Base-by-base conservation (phyloP, 2,888 invertebrate species). In the Corythucha ciliata region DNA sequence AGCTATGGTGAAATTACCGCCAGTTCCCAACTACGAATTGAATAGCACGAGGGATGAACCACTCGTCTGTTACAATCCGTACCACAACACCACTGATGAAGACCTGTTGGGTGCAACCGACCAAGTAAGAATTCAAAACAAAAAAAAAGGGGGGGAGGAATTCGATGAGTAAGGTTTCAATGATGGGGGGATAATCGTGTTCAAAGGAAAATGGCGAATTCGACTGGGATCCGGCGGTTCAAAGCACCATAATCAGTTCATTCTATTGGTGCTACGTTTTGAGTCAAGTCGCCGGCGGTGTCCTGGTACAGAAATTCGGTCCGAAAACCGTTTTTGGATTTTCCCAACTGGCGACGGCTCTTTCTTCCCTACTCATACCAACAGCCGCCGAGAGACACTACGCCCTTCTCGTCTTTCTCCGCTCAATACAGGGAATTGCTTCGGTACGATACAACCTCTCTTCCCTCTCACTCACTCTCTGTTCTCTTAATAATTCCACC, bases 201-300 rank as follows among this genome's bases (percentile, higher is more conserved):
- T 49, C 29, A 26, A 56, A 70, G 70, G 67, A 73, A 33, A 65
- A 65, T 48, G 78, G 77, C 12, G 77, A 79, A 59, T 75, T 80
- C 60, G 71, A 78, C 52, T 82, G 81, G 81, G 76, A 75, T 54
- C 70, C 75, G 24, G 66, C 72, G 24, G 72, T 76, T n/a, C 80
- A 80, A 64, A 77, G 79, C 10, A 71, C 76, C 50, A 78, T 82
- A 49, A 65, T 80, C 33, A 73, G 80, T 41, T 80, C 80, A 2
- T 82, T 81, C 66, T 82, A 80, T 66, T 81, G 81, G 81, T 80
- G 80, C 58, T 81, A 82, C 66, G 80, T 81, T 53, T 67, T 81
- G 12, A 80, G 80, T 1, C 81, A 81, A 69, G 69, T 78, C 12
- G 77, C 78, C 21, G 81, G 81, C 12, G 81, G 81, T 22, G 70